Evolutionary conservation across 37 sponge, comb jelly and placozoan genomes (phyloP), one percentile per base, ranked within the genome.

Genomic region (Halichondria panicea): DNA sequence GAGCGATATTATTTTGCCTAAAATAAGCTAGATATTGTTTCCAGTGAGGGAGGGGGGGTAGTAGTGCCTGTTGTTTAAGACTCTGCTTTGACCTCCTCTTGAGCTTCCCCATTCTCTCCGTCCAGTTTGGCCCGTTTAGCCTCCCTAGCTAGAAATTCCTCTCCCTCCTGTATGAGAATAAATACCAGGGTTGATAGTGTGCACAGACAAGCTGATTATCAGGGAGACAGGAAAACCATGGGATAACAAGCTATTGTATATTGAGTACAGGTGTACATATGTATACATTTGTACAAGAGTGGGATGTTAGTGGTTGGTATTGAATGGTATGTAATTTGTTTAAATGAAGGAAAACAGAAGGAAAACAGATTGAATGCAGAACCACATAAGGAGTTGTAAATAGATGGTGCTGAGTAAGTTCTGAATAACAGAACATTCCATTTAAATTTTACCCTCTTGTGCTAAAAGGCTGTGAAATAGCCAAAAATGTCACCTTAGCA

Each of bases 401-500:
- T n/a, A n/a, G n/a, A n/a, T n/a, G n/a, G n/a, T n/a, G n/a, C n/a
- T n/a, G n/a, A n/a, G n/a, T n/a, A n/a, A n/a, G n/a, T n/a, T n/a
- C n/a, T n/a, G n/a, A n/a, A n/a, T n/a, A n/a, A n/a, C n/a, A n/a
- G n/a, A n/a, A n/a, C n/a, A n/a, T n/a, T n/a, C n/a, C n/a, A n/a
- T n/a, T n/a, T n/a, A n/a, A n/a, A n/a, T n/a, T n/a, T n/a, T n/a
- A n/a, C n/a, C n/a, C n/a, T n/a, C n/a, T n/a, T n/a, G n/a, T n/a
- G n/a, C n/a, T n/a, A n/a, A n/a, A n/a, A n/a, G n/a, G n/a, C n/a
- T n/a, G n/a, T n/a, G n/a, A n/a, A n/a, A n/a, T n/a, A n/a, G n/a
- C n/a, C n/a, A n/a, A n/a, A n/a, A n/a, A 34, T 13, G 7, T n/a
- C 4, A 86, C 91, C 87, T 91, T 85, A 31, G 82, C 83, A 36